These are phyloP conservation scores for Hymenochirus boettgeri DNA, from an alignment of 2,113 vertebrate species.

Conservation along the genomic window DNA sequence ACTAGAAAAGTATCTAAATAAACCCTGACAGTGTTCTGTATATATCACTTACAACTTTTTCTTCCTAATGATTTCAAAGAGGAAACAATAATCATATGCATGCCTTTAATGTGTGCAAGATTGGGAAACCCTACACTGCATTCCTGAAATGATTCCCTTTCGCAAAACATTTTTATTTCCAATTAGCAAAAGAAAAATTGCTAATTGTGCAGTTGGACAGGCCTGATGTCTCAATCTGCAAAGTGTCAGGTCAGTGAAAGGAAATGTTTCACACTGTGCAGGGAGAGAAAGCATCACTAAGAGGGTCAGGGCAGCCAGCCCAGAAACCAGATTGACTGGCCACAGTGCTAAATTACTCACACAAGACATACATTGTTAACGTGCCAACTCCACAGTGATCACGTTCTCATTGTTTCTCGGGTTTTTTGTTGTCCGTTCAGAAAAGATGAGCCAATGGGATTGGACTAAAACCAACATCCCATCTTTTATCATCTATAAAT, in stretches of 20 bases:
- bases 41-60: no score
- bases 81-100: no score
- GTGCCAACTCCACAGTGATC: conserved; percentile 73
- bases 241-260: conserved; percentile 87
- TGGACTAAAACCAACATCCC: fast-evolving
- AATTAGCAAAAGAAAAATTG: conserved; percentile 92
- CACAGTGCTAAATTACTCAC: conserved; percentile 78
- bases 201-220: conserved; percentile 82
- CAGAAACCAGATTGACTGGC: conserved; percentile 89
- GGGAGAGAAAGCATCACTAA: conserved; percentile 65
- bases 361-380: conserved; percentile 91
- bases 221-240: conserved; percentile 95
- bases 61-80: no score
- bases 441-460: not conserved
- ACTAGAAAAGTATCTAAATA: no score
- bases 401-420: conserved; percentile 66
- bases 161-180: conserved; percentile 89
- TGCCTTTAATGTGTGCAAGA: no score
- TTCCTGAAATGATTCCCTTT: conserved; percentile 57
- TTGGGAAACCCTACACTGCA: no score
- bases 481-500: not conserved
- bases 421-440: conserved; percentile 47
- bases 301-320: conserved; percentile 77
- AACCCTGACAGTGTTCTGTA: no score
- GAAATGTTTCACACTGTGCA: conserved; percentile 70